Evolutionary conservation across 2,888 invertebrate species (phyloP).

Genomic region (Tyria jacobaeae): DNA sequence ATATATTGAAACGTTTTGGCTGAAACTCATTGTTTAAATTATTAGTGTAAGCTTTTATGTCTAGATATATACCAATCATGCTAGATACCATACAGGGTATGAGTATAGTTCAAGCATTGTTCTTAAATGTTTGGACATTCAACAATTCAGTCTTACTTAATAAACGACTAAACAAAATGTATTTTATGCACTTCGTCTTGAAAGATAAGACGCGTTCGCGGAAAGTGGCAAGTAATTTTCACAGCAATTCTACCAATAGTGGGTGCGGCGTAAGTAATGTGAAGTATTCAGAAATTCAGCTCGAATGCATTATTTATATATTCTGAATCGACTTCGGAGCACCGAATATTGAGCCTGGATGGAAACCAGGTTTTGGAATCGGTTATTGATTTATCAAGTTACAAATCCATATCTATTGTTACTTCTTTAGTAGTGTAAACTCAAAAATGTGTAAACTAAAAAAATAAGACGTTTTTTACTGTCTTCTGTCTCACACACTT

Average conservation of each 20-base stretch:
- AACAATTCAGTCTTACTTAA: not conserved
- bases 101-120: too few species aligned
- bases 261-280: constrained; percentile 30
- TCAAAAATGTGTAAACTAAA: too few species aligned
- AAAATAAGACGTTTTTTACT: too few species aligned
- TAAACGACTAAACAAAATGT: not conserved
- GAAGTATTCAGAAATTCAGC: constrained; percentile 42
- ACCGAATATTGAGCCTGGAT: constrained; percentile 25
- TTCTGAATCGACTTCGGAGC: constrained; percentile 17
- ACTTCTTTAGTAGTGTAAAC: too few species aligned
- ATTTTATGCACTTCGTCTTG: not conserved
- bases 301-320: constrained; percentile 29
- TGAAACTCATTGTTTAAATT: too few species aligned
- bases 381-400: constrained; percentile 4
- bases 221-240: constrained; percentile 43
- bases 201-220: constrained; percentile 27
- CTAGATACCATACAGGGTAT: too few species aligned
- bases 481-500: too few species aligned
- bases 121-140: not conserved
- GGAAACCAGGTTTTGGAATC: constrained; percentile 25
- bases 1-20: too few species aligned
- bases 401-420: not conserved
- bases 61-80: too few species aligned
- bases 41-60: too few species aligned
- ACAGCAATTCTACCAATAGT: constrained; percentile 53